Conservation (phyloP, 2,113 vertebrate genomes). For the Taxidea taxus region DNA sequence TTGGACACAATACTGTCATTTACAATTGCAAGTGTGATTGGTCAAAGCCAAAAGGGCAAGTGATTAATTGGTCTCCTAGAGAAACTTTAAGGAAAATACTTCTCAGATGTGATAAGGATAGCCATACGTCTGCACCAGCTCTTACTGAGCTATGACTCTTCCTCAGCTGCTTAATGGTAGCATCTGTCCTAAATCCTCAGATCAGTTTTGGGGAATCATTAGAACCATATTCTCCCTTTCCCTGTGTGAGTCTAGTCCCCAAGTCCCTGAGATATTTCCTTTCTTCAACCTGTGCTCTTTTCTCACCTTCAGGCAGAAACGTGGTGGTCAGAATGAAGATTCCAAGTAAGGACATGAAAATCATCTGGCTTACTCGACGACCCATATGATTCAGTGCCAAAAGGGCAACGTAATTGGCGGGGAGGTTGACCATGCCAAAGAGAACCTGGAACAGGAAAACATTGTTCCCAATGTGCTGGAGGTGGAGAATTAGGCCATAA, state of each 20-base stretch:
- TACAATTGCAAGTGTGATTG: background rate
- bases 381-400: constrained; percentile 80
- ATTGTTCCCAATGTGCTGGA: constrained; percentile 83
- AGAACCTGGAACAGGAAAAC: constrained; percentile 86
- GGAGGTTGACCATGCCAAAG: constrained; percentile 84
- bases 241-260: background rate
- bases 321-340: constrained; percentile 78
- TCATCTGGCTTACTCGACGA: constrained; percentile 75
- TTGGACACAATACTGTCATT: background rate
- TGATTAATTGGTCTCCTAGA: background rate
- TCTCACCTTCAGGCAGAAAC: constrained; percentile 81
- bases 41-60: background rate
- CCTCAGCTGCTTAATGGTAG: background rate
- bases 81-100: background rate
- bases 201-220: background rate
- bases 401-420: constrained; percentile 78
- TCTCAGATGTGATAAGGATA: background rate
- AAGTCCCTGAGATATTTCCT: background rate
- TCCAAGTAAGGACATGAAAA: constrained; percentile 80
- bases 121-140: background rate
- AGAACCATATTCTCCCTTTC: background rate
- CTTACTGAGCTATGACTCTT: background rate
- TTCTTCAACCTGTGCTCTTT: background rate
- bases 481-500: constrained; percentile 76
- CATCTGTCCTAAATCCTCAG: background rate